Evolutionary conservation across 2,797 vertebrate species (phyloP), one percentile per base, ranked within the genome.

Genomic region (Heteromormyrus szaboi): DNA sequence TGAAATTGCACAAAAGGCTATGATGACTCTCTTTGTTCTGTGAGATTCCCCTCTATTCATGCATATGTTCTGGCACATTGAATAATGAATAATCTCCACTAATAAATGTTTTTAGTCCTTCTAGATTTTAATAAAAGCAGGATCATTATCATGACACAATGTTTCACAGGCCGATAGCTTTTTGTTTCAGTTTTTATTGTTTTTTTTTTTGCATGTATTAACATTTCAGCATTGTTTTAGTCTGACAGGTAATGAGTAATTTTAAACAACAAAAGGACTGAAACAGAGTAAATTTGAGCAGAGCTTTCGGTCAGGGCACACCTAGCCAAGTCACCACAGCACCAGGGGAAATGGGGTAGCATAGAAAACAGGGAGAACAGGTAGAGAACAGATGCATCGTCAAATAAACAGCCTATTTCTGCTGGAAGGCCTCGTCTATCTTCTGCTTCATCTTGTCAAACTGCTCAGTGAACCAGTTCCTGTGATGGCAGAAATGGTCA

Each of bases 391-490:
- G 50, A 37, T 54, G 11, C 84, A 14, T 22, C 41, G 0, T 53
- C 48, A 72, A 37, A 62, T 85, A 7, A 46, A 46, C 7, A 44
- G 25, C 85, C 11, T 86, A 6, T 3, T 72, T 19, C 59, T 87
- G 87, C 72, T 29, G 53, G 84, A 54, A 7, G 0, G 8, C 0
- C 19, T 89, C 89, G 0, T 0, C 0, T 0, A 92, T 0, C 11
- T 50, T 89, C 2, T 0, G 0, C 90, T 89, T 93, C 0, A 93
- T 0, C 8, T 29, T 90, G 0, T 91, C 53, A 0, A 91, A 0
- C 4, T 87, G 12, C 0, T 90, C 68, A 0, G 0, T 0, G 0
- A 95, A 4, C 93, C 93, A 95, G 83, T 0, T 33, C 76, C 96
- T 96, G 90, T 2, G 19, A 19, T 88, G n/a, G 25, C 76, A 2